Conservation (phyloP, 2,797 vertebrate species). For the Eulemur mongoz region DNA sequence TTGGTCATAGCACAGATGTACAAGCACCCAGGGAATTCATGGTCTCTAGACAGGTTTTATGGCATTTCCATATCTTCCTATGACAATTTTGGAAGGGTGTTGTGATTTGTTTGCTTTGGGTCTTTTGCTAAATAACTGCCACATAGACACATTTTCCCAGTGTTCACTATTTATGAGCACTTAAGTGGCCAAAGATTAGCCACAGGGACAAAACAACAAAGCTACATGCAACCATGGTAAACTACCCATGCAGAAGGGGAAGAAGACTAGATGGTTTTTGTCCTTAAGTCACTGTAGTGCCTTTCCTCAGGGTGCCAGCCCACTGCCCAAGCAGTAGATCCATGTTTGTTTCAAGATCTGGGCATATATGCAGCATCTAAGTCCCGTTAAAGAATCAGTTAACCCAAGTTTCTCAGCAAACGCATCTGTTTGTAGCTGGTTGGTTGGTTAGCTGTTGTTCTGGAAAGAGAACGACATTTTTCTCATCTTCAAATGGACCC, state of each 20-base stretch:
- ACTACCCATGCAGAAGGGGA: background rate
- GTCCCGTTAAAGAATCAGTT: background rate
- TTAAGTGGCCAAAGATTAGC: background rate
- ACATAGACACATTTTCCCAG: background rate
- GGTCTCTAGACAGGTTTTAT: background rate
- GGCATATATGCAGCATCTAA: background rate
- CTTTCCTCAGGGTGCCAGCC: background rate
- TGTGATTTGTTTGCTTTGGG: background rate
- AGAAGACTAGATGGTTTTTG: background rate
- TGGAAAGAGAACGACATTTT: background rate
- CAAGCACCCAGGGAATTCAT: background rate
- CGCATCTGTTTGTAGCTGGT: rapidly evolving
- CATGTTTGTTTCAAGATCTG: background rate
- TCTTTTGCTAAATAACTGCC: background rate
- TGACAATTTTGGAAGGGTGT: background rate
- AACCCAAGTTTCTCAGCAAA: background rate
- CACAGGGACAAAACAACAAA: background rate
- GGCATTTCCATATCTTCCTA: background rate
- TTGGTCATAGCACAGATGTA: background rate
- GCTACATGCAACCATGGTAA: background rate
- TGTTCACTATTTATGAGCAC: background rate
- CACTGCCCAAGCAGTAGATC: background rate
- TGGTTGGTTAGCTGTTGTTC: background rate
- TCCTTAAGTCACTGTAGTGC: background rate
- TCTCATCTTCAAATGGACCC: background rate